Evolutionary conservation across 1,140 invertebrate species (phyloP).

Genomic region (Laupala kohalensis): DNA sequence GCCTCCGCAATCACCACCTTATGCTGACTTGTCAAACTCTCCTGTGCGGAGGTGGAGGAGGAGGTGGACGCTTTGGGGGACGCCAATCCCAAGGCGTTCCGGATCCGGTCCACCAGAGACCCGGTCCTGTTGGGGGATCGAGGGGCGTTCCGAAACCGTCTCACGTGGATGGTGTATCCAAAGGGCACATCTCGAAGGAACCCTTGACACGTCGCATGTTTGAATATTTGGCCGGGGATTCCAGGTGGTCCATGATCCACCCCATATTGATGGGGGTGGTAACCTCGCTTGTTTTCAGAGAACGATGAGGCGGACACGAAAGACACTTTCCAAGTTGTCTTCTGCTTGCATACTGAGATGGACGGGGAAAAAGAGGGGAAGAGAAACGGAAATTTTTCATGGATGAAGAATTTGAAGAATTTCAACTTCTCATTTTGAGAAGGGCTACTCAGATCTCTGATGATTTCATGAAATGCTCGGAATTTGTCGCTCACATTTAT

Average conservation of each 20-base stretch:
- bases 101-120: background rate
- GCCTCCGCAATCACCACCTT: too few relatives aligned
- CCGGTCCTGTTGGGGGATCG: background rate
- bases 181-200: background rate
- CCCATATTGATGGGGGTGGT: too few relatives aligned
- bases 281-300: background rate
- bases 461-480: background rate
- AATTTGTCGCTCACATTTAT: background rate
- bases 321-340: background rate
- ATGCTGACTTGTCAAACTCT: background rate
- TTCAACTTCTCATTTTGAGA: too few relatives aligned
- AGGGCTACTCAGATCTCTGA: too few relatives aligned
- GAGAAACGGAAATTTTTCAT: background rate
- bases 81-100: background rate
- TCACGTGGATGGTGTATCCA: background rate
- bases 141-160: background rate
- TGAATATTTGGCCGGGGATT: background rate
- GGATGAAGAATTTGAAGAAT: background rate
- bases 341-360: too few relatives aligned
- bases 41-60: background rate
- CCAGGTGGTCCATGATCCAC: background rate
- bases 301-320: background rate
- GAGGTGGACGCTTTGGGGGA: background rate
- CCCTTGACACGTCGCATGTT: background rate
- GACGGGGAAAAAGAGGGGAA: background rate